Evolutionary conservation across 2,113 vertebrate genomes (phyloP), one percentile per base, ranked within the genome.

Genomic region (Alethe castanea): DNA sequence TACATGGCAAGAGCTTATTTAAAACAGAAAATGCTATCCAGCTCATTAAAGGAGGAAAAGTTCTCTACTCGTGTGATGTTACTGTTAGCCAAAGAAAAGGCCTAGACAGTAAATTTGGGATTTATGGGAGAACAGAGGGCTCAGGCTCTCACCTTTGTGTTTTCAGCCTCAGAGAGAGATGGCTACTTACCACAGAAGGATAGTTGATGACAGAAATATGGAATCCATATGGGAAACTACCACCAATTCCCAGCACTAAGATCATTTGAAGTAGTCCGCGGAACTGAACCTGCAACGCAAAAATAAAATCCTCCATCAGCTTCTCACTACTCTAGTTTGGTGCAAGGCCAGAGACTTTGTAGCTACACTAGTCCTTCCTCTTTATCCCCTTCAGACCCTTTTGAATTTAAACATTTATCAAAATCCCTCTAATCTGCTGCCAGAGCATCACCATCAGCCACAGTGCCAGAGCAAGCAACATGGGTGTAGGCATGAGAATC

Each of bases 221-320:
- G 86, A 98, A 98, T 73, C 99, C 98, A 81, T 98, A 99, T 25
- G 98, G 98, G 86, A 99, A 99, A 20, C 98, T 98, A 9, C 98
- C 98, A 42, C 99, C 98, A 19, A 99, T 98, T 80, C 98, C 98
- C 44, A 98, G 74, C 40, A 98, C 93, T 45, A 98, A 95, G 59
- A 98, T 96, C 96, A 98, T 95, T 56, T 96, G 97, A 73, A 96
- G 71, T 33, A 98, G 48, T 19, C 96, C 96, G 19, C 5, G 92
- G 59, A 97, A 97, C 26, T 97, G 96, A 54, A 95, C 86, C 97
- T 98, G 90, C 25, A 40, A 88, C 92, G 23, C 48, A 73, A 81
- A 85, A 82, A 59, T 28, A 54, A 89, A 76, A 36, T 25, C 8
- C 23, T 90, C 16, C 26, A 33, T 83, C 77, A 88, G 8, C 40